These are phyloP conservation scores for Sphecodes monilicornis DNA, from an alignment of 2,888 invertebrate genomes.

Conservation along the genomic window DNA sequence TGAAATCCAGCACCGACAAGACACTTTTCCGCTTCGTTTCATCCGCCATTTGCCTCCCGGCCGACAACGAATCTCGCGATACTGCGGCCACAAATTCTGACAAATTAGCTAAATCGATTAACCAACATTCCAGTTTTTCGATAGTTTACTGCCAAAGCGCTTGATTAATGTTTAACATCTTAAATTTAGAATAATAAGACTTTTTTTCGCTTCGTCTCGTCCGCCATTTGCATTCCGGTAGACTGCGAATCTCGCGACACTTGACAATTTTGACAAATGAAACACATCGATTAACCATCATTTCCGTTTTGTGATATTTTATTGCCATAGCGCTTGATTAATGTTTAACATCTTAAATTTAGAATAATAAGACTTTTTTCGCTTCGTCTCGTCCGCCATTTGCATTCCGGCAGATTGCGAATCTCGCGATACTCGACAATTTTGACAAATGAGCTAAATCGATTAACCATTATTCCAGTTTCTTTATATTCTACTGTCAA, in stretches of 20 bases:
- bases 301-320: background rate
- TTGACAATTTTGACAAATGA: no score
- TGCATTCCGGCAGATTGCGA: background rate
- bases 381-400: background rate
- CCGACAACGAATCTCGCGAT: background rate
- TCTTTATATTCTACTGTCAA: background rate
- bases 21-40: background rate
- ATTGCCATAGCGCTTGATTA: background rate
- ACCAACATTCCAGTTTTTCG: background rate
- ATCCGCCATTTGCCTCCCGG: background rate
- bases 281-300: background rate
- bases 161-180: background rate
- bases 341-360: background rate
- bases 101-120: background rate
- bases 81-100: background rate
- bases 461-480: background rate
- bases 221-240: background rate
- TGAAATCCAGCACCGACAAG: background rate
- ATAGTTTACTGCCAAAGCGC: background rate
- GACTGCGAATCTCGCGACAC: background rate
- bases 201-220: background rate
- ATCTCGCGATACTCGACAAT: no score
- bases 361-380: background rate
- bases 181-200: background rate
- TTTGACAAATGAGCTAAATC: no score